Percentiles rank a stretch among this genome's conserved stretches.
Evolutionary conservation across 2,888 invertebrate genomes (phyloP).

Genomic region (Dendrolimus houi): DNA sequence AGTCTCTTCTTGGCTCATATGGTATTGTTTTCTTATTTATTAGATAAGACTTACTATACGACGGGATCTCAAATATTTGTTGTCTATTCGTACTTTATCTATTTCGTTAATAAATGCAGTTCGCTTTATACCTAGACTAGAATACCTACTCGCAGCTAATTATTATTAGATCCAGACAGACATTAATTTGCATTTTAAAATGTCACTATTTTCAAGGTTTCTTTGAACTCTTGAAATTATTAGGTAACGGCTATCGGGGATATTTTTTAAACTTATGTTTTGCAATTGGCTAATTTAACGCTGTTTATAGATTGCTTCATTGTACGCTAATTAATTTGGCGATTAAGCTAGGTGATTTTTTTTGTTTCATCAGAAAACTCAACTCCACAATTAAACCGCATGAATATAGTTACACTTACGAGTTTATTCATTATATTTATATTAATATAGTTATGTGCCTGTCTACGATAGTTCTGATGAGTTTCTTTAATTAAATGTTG

Average conservation of each 20-base stretch:
- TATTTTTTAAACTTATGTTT: background rate
- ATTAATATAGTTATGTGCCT: no score
- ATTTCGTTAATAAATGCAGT: background rate
- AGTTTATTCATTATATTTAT: no score
- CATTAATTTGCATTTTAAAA: slow-evolving; percentile 35
- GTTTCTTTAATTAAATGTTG: no score
- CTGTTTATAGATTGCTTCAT: background rate
- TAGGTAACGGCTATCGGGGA: slow-evolving; percentile 8
- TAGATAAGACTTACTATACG: no score
- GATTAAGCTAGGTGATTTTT: background rate
- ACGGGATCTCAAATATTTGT: no score
- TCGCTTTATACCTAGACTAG: slow-evolving; percentile 6
- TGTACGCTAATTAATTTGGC: background rate
- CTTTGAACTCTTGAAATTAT: slow-evolving; percentile 16
- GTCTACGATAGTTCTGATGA: no score
- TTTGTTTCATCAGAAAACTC: background rate
- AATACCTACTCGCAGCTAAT: slow-evolving; percentile 15
- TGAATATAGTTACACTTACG: no score
- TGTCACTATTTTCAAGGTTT: slow-evolving; percentile 34
- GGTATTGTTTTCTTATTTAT: no score
- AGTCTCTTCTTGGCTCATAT: no score
- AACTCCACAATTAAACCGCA: no score
- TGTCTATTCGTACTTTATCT: no score
- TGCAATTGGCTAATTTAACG: background rate
- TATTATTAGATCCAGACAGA: slow-evolving; percentile 28